Conservation (phyloP, 2,888 invertebrate genomes). For the Lithophane leautieri region DNA sequence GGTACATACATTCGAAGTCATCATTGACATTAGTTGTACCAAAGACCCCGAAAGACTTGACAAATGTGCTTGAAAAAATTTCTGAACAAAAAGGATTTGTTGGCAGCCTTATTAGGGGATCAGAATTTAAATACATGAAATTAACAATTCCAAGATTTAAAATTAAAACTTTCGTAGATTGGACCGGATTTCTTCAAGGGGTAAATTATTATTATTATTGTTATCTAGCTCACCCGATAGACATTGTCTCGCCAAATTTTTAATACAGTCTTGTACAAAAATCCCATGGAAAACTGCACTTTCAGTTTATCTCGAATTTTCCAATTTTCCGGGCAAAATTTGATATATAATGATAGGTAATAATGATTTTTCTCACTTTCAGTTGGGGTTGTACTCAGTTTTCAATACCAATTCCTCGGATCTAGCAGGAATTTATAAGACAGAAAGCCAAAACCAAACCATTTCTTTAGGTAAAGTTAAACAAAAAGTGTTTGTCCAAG, state of each 20-base stretch:
- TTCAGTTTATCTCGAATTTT: not conserved
- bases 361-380: conserved; percentile 42
- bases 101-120: conserved; percentile 49
- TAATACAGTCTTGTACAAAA: not conserved
- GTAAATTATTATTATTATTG: conserved; percentile 61
- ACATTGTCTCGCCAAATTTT: not conserved
- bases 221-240: not conserved
- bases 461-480: conserved; percentile 75
- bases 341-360: not conserved
- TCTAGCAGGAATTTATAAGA: conserved; percentile 69
- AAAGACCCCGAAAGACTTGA: conserved; percentile 49
- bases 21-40: conserved; percentile 73
- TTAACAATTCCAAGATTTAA: conserved; percentile 77
- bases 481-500: conserved; percentile 77
- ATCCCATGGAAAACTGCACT: not conserved
- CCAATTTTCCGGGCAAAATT: not conserved
- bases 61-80: conserved; percentile 65
- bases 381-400: conserved; percentile 73
- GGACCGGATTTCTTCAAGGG: conserved; percentile 73
- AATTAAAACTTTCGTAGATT: conserved; percentile 76
- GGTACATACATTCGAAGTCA: conserved; percentile 31
- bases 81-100: conserved; percentile 62
- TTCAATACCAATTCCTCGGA: conserved; percentile 69
- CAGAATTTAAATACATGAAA: conserved; percentile 57
- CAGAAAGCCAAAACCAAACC: conserved; percentile 54